These are phyloP conservation scores for Tribolium castaneum DNA, from an alignment of 1,140 invertebrate species.

Conservation along the genomic window DNA sequence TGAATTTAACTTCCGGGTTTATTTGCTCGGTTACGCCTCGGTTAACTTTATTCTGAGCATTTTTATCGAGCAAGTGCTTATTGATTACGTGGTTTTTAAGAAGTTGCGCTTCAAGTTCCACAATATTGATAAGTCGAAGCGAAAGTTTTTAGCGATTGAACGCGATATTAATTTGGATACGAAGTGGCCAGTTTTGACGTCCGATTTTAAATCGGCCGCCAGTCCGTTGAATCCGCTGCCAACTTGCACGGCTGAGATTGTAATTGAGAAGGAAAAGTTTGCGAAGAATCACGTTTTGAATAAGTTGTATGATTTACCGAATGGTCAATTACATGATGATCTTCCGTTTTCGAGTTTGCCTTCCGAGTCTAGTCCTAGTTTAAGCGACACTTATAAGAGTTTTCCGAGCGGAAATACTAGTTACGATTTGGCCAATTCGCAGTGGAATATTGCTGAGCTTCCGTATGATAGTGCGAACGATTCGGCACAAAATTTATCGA, in stretches of 20 bases:
- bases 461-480: slow-evolving; percentile 44
- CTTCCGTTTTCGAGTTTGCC: slow-evolving; percentile 53
- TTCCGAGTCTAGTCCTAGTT: slow-evolving; percentile 49
- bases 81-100: slow-evolving; percentile 71
- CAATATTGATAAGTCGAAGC: slow-evolving; percentile 70
- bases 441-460: slow-evolving; percentile 55
- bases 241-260: slow-evolving; percentile 65
- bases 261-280: slow-evolving; percentile 61
- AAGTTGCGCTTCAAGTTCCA: slow-evolving; percentile 68
- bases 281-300: slow-evolving; percentile 63
- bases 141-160: slow-evolving; percentile 72
- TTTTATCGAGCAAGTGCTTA: slow-evolving; percentile 72
- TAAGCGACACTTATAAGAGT: slow-evolving; percentile 53
- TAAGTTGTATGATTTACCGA: slow-evolving; percentile 51
- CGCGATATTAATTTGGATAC: slow-evolving; percentile 67
- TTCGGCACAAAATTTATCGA: not conserved
- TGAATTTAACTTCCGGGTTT: slow-evolving; percentile 70
- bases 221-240: slow-evolving; percentile 58
- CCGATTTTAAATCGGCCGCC: slow-evolving; percentile 60
- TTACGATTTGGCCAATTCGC: slow-evolving; percentile 54
- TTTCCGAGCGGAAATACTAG: slow-evolving; percentile 50
- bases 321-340: slow-evolving; percentile 43
- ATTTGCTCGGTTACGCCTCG: slow-evolving; percentile 71
- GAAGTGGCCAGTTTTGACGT: slow-evolving; percentile 72
- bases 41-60: slow-evolving; percentile 72